phyloP scores from a whole-genome alignment of 2,888 invertebrate genomes.

The Phaedon cochleariae region DNA sequence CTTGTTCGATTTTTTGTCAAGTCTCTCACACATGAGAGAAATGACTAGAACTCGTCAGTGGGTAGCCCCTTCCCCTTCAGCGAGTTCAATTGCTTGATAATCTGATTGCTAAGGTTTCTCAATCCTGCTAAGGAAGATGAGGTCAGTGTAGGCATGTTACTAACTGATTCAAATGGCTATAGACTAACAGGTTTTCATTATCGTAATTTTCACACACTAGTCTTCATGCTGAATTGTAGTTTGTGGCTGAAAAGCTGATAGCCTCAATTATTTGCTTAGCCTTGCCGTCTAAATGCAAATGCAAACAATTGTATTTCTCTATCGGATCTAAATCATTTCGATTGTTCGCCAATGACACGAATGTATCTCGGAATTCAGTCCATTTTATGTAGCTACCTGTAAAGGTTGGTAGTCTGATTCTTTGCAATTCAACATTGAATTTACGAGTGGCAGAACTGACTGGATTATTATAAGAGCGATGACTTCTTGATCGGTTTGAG shows the following conservation, averaged over 20 bases:
- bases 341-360: background rate
- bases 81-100: slow-evolving; percentile 13
- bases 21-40: slow-evolving; percentile 12
- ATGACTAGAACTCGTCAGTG: slow-evolving; percentile 3
- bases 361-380: no score
- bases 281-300: no score
- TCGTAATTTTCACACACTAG: background rate
- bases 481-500: no score
- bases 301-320: no score
- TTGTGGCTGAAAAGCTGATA: no score
- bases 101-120: background rate
- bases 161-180: background rate
- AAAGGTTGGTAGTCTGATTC: background rate
- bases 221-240: background rate
- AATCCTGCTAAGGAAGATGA: background rate
- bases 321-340: background rate
- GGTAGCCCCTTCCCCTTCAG: slow-evolving; percentile 4
- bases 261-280: no score
- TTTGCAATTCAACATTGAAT: background rate
- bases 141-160: background rate
- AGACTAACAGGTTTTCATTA: background rate
- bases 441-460: no score
- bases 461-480: no score
- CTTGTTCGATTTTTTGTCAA: slow-evolving; percentile 6
- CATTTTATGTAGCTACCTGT: background rate